Evolutionary conservation across 2,797 vertebrate species (phyloP).

Genomic region (Peromyscus melanophrys): DNA sequence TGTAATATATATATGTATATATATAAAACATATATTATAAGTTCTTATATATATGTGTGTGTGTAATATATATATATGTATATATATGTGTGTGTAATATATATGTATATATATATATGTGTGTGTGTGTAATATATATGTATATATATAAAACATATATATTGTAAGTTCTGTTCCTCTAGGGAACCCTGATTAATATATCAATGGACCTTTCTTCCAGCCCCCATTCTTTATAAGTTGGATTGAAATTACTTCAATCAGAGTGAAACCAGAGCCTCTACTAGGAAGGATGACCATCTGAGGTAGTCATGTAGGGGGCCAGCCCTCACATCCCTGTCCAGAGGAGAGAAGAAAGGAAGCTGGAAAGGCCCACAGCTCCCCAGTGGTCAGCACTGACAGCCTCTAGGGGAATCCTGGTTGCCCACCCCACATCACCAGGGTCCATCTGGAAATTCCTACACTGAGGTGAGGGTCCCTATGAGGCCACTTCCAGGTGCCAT

Average conservation of each 20-base stretch:
- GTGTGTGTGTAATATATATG: no score
- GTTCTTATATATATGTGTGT: no score
- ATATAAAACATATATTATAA: no score
- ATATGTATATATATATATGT: no score
- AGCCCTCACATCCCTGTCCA: accelerated
- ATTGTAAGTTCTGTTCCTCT: not conserved
- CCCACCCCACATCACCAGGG: not conserved
- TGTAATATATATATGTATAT: no score
- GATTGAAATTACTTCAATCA: not conserved
- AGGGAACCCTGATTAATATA: not conserved
- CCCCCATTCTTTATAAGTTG: not conserved
- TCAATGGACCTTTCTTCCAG: not conserved
- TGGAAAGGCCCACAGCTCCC: accelerated
- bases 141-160: not conserved
- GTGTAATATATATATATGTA: no score
- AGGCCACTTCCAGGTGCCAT: not conserved
- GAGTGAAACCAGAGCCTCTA: not conserved
- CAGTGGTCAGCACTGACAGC: not conserved
- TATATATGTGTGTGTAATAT: no score
- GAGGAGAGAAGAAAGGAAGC: not conserved
- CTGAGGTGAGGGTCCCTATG: no score
- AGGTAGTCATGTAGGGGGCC: not conserved
- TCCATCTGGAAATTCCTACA: not conserved
- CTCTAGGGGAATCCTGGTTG: not conserved
- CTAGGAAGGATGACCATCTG: not conserved